These are phyloP conservation scores for Nesometra sesokonis DNA, from an alignment of 35 echinoderm and acorn worm species.

Conservation along the genomic window DNA sequence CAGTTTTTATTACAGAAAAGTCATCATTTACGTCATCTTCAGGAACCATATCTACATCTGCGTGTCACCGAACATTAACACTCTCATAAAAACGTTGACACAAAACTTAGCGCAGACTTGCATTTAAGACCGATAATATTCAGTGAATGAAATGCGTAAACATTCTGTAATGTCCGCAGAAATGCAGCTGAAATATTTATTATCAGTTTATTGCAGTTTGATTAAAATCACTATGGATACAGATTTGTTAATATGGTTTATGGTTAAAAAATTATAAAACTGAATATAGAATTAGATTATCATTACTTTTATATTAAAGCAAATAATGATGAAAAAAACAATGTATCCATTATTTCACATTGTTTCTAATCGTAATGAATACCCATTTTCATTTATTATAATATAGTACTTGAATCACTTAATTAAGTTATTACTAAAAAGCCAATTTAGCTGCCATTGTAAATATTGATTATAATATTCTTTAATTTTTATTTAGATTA, in stretches of 20 bases:
- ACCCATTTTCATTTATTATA: too few relatives aligned
- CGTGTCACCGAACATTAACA: background rate
- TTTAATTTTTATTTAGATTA: too few relatives aligned
- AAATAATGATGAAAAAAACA: too few relatives aligned
- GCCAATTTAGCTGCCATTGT: too few relatives aligned
- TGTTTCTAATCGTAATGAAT: too few relatives aligned
- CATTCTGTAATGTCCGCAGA: background rate
- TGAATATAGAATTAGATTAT: too few relatives aligned
- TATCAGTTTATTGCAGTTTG: background rate
- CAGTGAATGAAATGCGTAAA: background rate
- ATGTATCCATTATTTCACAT: too few relatives aligned
- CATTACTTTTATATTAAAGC: too few relatives aligned
- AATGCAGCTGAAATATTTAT: background rate
- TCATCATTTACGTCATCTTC: background rate
- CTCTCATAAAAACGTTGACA: background rate
- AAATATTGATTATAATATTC: too few relatives aligned
- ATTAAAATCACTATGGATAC: background rate
- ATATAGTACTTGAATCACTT: too few relatives aligned
- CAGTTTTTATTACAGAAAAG: too few relatives aligned
- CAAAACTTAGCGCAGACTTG: background rate
- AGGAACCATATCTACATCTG: background rate
- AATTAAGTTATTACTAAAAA: too few relatives aligned
- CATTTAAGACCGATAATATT: background rate
- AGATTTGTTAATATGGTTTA: background rate
- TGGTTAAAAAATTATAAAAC: background rate